phyloP scores from a whole-genome alignment of 2,113 vertebrate species.

The Percina caprodes region DNA sequence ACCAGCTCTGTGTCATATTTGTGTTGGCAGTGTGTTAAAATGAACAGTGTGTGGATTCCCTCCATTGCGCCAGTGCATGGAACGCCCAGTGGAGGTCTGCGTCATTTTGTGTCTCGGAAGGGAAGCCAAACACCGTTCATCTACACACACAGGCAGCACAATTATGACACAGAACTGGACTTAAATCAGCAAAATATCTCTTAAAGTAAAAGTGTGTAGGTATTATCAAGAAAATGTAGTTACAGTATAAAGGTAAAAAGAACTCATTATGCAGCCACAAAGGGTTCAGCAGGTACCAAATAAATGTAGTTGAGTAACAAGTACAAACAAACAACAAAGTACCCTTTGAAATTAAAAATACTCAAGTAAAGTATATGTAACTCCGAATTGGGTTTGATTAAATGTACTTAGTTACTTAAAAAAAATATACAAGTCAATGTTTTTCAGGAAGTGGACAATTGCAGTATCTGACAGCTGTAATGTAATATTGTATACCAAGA shows the following conservation, averaged over 20 bases:
- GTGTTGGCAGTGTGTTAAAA: too few relatives aligned
- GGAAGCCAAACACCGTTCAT: too few relatives aligned
- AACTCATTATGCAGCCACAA: too few relatives aligned
- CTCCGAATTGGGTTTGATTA: too few relatives aligned
- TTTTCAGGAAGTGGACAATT: constrained; percentile 4
- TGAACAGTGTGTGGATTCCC: too few relatives aligned
- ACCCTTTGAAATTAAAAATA: neutral
- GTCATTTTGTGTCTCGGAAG: too few relatives aligned
- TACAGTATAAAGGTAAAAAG: neutral
- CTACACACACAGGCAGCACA: too few relatives aligned
- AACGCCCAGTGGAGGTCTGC: too few relatives aligned
- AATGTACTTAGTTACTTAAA: neutral
- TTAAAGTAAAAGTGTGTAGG: neutral
- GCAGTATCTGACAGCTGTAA: neutral
- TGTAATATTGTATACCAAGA: constrained; percentile 1
- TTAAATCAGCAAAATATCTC: too few relatives aligned
- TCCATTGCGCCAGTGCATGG: too few relatives aligned
- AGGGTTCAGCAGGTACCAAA: neutral
- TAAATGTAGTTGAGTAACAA: neutral
- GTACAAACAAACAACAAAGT: neutral
- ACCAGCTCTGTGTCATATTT: too few relatives aligned
- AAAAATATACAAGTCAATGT: neutral
- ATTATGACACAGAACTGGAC: too few relatives aligned
- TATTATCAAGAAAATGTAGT: neutral
- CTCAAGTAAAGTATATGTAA: neutral